These are phyloP conservation scores for Lissocephala sabroskyi DNA, from an alignment of 2,888 invertebrate species.

Conservation along the genomic window DNA sequence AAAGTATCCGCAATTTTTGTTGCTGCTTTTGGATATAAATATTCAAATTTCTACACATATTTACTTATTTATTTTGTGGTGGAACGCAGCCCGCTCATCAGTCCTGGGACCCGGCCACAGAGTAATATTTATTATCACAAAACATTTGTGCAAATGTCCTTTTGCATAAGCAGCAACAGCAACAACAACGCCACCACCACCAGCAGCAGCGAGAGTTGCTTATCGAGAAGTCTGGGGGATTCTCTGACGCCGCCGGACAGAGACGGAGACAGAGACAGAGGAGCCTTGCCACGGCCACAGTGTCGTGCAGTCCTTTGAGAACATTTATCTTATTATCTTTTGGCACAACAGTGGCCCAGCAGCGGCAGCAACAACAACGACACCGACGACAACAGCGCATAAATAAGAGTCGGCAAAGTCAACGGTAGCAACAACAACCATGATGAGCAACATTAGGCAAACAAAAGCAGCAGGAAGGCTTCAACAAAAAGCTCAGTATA, in stretches of 20 bases:
- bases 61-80: no score
- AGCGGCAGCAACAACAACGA: conserved; percentile 8
- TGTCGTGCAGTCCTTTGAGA: conserved; percentile 64
- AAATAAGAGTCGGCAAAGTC: no score
- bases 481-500: conserved; percentile 39
- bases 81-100: conserved; percentile 5
- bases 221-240: background rate
- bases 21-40: no score
- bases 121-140: conserved; percentile 64
- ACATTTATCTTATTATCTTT: conserved; percentile 67
- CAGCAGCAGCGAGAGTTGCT: background rate
- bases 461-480: conserved; percentile 47
- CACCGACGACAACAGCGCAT: conserved; percentile 13
- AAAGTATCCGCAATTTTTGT: no score
- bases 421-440: conserved; percentile 34
- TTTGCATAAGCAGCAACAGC: conserved; percentile 55
- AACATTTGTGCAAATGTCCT: conserved; percentile 63
- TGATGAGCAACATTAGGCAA: conserved; percentile 61
- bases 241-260: no score
- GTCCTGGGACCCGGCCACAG: conserved; percentile 31
- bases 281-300: conserved; percentile 10
- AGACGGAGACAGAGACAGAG: background rate
- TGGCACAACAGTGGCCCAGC: conserved; percentile 39
- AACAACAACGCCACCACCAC: background rate
- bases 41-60: no score